A percentile compares a stretch with the other conserved stretches of the same genome.
These are phyloP conservation scores for Nomada hirtipes DNA, from an alignment of 2,888 invertebrate species.

Conservation along the genomic window DNA sequence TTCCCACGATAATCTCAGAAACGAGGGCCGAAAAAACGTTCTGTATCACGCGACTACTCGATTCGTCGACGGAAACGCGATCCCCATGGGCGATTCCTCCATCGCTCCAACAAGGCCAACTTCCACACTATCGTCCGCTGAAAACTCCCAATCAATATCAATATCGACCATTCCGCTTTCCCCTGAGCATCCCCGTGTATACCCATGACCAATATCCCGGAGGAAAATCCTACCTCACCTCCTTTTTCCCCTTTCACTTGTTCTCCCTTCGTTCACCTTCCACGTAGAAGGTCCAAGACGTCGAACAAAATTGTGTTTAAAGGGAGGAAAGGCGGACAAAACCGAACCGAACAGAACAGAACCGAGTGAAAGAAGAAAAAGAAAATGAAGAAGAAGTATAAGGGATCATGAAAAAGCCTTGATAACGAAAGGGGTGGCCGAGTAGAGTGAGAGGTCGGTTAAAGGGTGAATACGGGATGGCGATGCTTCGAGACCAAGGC, in stretches of 20 bases:
- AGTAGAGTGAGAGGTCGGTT: slow-evolving; percentile 50
- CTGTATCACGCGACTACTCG: slow-evolving; percentile 17
- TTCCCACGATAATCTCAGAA: background rate
- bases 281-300: background rate
- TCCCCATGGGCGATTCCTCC: slow-evolving; percentile 18
- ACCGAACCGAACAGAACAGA: background rate
- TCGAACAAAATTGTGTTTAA: slow-evolving; percentile 47
- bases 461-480: slow-evolving; percentile 36
- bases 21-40: slow-evolving; percentile 13
- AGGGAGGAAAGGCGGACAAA: slow-evolving; percentile 5
- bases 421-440: slow-evolving; percentile 51
- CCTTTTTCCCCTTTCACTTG: background rate
- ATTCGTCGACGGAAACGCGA: slow-evolving; percentile 23
- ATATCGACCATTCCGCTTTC: slow-evolving; percentile 50
- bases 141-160: slow-evolving; percentile 54
- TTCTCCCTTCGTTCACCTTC: background rate
- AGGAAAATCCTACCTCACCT: slow-evolving; percentile 10
- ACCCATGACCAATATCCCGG: slow-evolving; percentile 54
- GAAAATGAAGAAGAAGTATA: background rate
- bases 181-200: slow-evolving; percentile 10
- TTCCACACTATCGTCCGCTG: slow-evolving; percentile 15
- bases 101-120: slow-evolving; percentile 4
- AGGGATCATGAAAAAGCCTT: slow-evolving; percentile 32
- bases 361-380: background rate
- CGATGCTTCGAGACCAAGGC: slow-evolving; percentile 18